A percentile compares a stretch with the other conserved stretches of the same genome.
Conservation (phyloP, 1,140 invertebrate species). For the Coptotermes formosanus region DNA sequence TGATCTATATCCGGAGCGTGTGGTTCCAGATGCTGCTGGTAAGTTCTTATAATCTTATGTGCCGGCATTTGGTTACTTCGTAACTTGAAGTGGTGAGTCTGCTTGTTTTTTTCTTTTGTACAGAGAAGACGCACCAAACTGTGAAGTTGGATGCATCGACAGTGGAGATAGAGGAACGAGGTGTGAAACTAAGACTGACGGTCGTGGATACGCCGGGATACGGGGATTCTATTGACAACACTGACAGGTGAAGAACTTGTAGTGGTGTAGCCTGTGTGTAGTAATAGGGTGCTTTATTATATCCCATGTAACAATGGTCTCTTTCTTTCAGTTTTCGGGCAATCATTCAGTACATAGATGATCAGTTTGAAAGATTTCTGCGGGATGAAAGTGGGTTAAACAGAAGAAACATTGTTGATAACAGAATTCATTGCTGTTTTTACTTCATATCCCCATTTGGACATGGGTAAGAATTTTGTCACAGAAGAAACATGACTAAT, state of each 20-base stretch:
- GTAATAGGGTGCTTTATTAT: neutral
- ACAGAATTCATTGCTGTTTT: slow-evolving; percentile 94
- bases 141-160: slow-evolving; percentile 88
- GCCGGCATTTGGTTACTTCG: neutral
- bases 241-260: slow-evolving; percentile 57
- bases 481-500: slow-evolving; percentile 87
- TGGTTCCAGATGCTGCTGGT: slow-evolving; percentile 84
- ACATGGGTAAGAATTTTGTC: slow-evolving; percentile 69
- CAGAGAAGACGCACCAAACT: slow-evolving; percentile 86
- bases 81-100: neutral
- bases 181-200: slow-evolving; percentile 83
- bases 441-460: slow-evolving; percentile 99
- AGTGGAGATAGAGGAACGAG: slow-evolving; percentile 91
- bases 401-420: slow-evolving; percentile 87
- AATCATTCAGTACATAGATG: slow-evolving; percentile 91
- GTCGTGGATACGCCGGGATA: slow-evolving; percentile 98
- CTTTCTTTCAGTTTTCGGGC: slow-evolving; percentile 69
- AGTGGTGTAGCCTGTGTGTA: neutral
- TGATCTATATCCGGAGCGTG: slow-evolving; percentile 87
- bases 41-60: slow-evolving; percentile 40
- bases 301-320: neutral
- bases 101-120: slow-evolving; percentile 41
- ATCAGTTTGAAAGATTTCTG: slow-evolving; percentile 89
- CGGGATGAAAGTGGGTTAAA: slow-evolving; percentile 90
- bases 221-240: slow-evolving; percentile 98